phyloP scores from a whole-genome alignment of 2,113 vertebrate genomes.

The Leptodactylus fuscus region DNA sequence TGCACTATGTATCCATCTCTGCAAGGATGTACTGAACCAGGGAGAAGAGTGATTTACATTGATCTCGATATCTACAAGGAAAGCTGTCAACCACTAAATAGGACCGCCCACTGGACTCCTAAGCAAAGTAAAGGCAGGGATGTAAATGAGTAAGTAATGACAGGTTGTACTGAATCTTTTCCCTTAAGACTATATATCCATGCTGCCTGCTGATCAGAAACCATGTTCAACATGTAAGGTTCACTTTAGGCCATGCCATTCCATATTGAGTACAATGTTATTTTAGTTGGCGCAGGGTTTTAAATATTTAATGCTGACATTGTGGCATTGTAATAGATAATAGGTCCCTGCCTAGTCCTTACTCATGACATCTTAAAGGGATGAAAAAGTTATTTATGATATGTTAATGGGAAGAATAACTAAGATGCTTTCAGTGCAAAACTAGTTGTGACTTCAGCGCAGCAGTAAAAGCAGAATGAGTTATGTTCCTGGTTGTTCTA shows the following conservation, averaged over 20 bases:
- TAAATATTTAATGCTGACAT: not conserved
- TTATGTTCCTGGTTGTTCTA: not conserved
- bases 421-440: constrained; percentile 25
- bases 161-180: too few relatives aligned
- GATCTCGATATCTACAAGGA: too few relatives aligned
- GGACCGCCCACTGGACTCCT: too few relatives aligned
- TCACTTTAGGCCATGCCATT: not conserved
- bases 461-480: not conserved
- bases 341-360: not conserved
- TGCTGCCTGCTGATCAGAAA: too few relatives aligned
- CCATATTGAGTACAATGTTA: not conserved
- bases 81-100: too few relatives aligned
- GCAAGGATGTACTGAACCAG: too few relatives aligned
- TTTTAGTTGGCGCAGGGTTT: not conserved
- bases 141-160: too few relatives aligned
- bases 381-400: not conserved
- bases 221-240: too few relatives aligned
- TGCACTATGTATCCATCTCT: too few relatives aligned
- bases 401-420: not conserved
- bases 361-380: not conserved
- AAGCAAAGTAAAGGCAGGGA: too few relatives aligned
- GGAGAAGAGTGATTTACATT: too few relatives aligned
- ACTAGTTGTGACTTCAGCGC: not conserved
- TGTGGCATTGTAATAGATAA: not conserved
- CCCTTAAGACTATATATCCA: too few relatives aligned